These are phyloP conservation scores for Orthosia cruda DNA, from an alignment of 2,888 invertebrate genomes.

Conservation along the genomic window DNA sequence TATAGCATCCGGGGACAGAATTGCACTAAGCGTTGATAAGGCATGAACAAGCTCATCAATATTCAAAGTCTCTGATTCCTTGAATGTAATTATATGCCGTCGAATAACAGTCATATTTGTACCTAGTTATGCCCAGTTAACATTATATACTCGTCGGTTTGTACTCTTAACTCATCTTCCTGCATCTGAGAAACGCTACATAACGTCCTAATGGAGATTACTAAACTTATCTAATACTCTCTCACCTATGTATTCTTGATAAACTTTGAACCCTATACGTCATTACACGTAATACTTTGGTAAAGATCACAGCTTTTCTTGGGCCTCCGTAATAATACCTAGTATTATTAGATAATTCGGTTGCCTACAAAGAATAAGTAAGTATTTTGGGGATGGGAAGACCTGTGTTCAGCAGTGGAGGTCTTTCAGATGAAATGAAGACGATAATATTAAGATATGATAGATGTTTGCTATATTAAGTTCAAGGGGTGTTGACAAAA, in stretches of 20 bases:
- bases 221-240: conserved; percentile 40
- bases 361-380: too few relatives aligned
- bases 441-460: too few relatives aligned
- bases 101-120: background rate
- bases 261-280: conserved; percentile 32
- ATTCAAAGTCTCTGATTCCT: background rate
- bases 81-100: background rate
- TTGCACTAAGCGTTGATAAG: too few relatives aligned
- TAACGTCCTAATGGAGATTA: conserved; percentile 17
- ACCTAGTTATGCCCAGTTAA: background rate
- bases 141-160: background rate
- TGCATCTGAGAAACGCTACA: conserved; percentile 21
- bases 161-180: conserved; percentile 17
- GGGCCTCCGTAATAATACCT: background rate
- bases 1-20: too few relatives aligned
- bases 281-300: conserved; percentile 9
- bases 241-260: conserved; percentile 27
- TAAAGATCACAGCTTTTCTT: background rate
- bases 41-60: too few relatives aligned
- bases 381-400: too few relatives aligned
- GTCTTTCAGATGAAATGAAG: too few relatives aligned
- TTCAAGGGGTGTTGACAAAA: too few relatives aligned
- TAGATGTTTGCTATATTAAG: too few relatives aligned
- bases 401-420: too few relatives aligned
- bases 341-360: background rate